Base-by-base conservation (phyloP, 2,888 invertebrate species). In the Xanthia togata region DNA sequence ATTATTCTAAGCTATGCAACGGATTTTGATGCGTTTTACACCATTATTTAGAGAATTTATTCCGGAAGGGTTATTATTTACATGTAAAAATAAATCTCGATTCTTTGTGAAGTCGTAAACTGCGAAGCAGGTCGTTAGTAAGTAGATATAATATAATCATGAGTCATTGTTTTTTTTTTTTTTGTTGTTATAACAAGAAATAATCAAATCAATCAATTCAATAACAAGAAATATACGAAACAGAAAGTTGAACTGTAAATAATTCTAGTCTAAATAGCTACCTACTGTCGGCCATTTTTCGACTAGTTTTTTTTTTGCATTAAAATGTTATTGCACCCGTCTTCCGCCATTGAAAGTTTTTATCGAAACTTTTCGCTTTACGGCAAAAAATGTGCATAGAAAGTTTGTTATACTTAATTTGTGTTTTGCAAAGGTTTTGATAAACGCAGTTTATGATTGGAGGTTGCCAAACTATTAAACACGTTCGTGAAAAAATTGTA, bases 181-280 rank as follows among this genome's bases (percentile, higher is more conserved):
- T 70, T 67, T 64, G 73, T 68, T 20, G 1, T 17, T 31, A 44
- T 31, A 41, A 41, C 14, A 75, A 53, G 8, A 38, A 57, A 60
- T 0, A 11, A n/a, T 14, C 2, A 53, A 41, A 20, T 47, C 50
- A 31, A 55, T 47, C 47, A 17, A 63, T 63, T 81, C 35, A 47
- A 57, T 53, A 76, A 59, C 57, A 76, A 67, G 47, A 70, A 82
- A 41, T 57, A 1, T 14, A 11, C 8, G 60, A 70, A 78, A 67
- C 38, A 26, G 67, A 81, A 83, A 79, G 73, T 79, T 50, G 35
- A 57, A 70, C 60, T 63, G 57, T 69, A 31, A 62, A 77, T 55
- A 53, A 38, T 63, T 82, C 3, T 63, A 53, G 41, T 50, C 35
- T 63, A 79, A 63, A 53, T n/a, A 35, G 4, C n/a, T 76, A 8